These are phyloP conservation scores for Mercenaria mercenaria DNA, from an alignment of 1,140 invertebrate species.

Conservation along the genomic window DNA sequence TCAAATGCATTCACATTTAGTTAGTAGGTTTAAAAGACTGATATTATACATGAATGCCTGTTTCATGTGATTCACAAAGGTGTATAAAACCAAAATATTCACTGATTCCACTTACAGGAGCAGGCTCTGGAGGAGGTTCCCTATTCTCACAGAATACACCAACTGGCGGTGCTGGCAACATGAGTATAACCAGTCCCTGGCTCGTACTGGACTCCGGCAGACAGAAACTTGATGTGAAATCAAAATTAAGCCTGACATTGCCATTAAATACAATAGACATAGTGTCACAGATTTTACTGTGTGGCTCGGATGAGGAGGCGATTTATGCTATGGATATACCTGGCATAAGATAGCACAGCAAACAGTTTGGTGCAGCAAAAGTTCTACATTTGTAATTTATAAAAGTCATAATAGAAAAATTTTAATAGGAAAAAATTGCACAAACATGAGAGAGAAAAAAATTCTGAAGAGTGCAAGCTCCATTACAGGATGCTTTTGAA, in stretches of 20 bases:
- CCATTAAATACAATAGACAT: constrained; percentile 93
- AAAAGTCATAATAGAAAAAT: too few relatives aligned
- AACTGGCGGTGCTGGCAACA: background rate
- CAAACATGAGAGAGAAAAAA: too few relatives aligned
- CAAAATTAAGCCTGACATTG: constrained; percentile 90
- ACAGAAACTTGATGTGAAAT: constrained; percentile 90
- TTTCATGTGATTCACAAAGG: too few relatives aligned
- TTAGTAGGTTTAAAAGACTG: too few relatives aligned
- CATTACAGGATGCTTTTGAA: too few relatives aligned
- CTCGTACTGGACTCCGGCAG: constrained; percentile 89
- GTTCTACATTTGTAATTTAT: too few relatives aligned
- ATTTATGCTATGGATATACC: constrained; percentile 76
- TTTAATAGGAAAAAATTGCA: too few relatives aligned
- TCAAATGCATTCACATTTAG: too few relatives aligned
- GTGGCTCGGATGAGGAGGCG: constrained; percentile 92
- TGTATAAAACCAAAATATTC: too few relatives aligned
- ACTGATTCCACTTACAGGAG: too few relatives aligned
- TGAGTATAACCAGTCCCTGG: constrained; percentile 86
- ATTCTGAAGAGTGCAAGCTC: too few relatives aligned
- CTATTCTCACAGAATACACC: constrained; percentile 3
- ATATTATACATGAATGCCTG: too few relatives aligned
- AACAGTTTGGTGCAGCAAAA: background rate
- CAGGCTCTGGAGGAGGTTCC: constrained; percentile 58
- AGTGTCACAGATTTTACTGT: constrained; percentile 90
- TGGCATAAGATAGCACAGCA: constrained; percentile 62